Base-by-base conservation (phyloP, 2,888 invertebrate species). In the Heliconius hortense region DNA sequence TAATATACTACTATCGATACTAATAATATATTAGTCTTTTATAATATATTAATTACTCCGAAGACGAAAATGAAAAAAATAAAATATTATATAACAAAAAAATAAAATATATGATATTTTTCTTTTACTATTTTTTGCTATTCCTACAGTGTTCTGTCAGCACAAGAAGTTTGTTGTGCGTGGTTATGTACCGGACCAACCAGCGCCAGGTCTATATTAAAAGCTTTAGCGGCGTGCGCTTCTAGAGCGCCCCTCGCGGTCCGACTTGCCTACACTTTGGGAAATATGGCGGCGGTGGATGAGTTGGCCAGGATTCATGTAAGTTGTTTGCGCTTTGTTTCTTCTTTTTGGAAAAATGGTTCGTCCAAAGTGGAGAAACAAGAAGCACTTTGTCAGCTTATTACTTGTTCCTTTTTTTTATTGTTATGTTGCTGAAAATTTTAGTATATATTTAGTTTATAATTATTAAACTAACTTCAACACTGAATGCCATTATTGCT, bases 241-340 rank as follows among this genome's bases (percentile, higher is more conserved):
- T 94, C 95, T 72, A 95, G 96, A 82, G 96, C 96, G 79, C 96
- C 97, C 80, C 95, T 97, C 73, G 95, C 96, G 73, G 96, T 97
- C 72, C 94, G 98, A 3, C 93, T 98, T 72, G 96, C 97, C 2
- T 98, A 97, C 88, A 97, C 97, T 78, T 93, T 98, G 64, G 98
- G 98, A 31, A 98, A 98, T 87, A 95, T 98, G 89, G 96, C 97
- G 84, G 97, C 97, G 28, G 96, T 96, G 81, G 96, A 96, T 82
- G 96, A 97, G 77, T 94, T 94, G 63, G 96, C 97, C 0, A 91
- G 97, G 77, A 90, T 88, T 11, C 85, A 89, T 74, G 93, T 92
- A n/a, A 64, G 64, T 64, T 64, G 28, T 7, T 26, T 28, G 7
- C 2, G 26, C 7, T 24, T 60, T 2, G 26, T 15, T 24, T 60